These are phyloP conservation scores for Zoanthus sociatus DNA, from an alignment of 92 coral and sea anemone genomes.

Conservation along the genomic window DNA sequence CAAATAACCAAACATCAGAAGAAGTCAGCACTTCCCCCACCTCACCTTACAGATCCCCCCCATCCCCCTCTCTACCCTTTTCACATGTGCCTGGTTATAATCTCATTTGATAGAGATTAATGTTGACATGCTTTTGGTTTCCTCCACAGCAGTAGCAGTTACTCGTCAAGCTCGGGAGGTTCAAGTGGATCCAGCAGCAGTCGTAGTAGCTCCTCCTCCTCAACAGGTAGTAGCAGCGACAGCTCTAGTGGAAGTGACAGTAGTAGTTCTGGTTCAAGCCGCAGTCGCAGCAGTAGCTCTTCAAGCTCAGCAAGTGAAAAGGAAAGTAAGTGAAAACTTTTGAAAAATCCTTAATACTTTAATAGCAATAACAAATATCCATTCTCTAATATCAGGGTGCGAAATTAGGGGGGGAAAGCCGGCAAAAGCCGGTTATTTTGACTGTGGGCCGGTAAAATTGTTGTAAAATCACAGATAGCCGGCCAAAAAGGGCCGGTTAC, in stretches of 20 bases:
- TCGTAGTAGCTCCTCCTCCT: slow-evolving; percentile 68
- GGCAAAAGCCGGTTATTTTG: no score
- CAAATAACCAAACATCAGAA: no score
- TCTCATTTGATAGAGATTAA: not conserved
- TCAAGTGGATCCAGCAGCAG: slow-evolving; percentile 88
- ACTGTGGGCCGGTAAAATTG: no score
- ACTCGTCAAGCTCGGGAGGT: slow-evolving; percentile 90
- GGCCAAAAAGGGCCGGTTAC: no score
- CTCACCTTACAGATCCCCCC: no score
- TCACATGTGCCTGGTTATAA: no score
- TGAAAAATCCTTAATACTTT: not conserved
- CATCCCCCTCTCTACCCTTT: no score
- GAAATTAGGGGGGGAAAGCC: no score
- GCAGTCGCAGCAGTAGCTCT: slow-evolving; percentile 67
- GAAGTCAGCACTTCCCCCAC: no score
- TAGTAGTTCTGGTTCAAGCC: slow-evolving; percentile 73
- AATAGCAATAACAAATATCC: no score
- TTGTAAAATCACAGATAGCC: no score
- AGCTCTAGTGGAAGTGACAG: slow-evolving; percentile 90
- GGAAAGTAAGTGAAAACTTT: not conserved
- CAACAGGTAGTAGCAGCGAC: slow-evolving; percentile 67
- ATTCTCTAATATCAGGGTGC: no score
- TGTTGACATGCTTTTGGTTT: not conserved
- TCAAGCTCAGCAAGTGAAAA: slow-evolving; percentile 37
- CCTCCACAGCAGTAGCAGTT: slow-evolving; percentile 52